A percentile compares a stretch with the other conserved stretches of the same genome.
Conservation (phyloP, 2,888 invertebrate species). For the Acrobasis repandana region DNA sequence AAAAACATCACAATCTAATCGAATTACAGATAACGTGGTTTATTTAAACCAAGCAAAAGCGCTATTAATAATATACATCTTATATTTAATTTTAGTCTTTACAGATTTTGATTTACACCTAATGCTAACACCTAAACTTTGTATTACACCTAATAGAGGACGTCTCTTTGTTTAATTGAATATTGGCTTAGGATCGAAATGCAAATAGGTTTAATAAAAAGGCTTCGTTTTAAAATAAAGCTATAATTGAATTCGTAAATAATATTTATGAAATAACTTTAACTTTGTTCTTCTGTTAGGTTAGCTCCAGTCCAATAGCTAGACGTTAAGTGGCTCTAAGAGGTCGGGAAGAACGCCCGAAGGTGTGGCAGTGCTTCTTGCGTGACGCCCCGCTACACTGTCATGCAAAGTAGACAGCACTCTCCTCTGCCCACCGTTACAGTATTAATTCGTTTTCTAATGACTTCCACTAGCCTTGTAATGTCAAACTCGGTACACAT, state of each 20-base stretch:
- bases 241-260: neutral
- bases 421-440: slow-evolving; percentile 16
- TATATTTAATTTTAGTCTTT: too few species aligned
- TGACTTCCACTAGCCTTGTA: slow-evolving; percentile 15
- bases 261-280: neutral
- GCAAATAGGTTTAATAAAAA: neutral
- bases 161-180: neutral
- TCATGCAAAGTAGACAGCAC: slow-evolving; percentile 12
- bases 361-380: slow-evolving; percentile 4
- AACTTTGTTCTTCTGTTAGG: neutral
- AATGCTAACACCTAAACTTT: too few species aligned
- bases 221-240: neutral
- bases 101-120: too few species aligned
- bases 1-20: too few species aligned
- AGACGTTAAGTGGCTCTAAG: neutral
- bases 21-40: too few species aligned
- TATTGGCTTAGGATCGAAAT: neutral
- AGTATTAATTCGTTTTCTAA: slow-evolving; percentile 17
- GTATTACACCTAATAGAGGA: neutral
- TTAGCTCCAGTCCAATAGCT: neutral
- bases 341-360: neutral
- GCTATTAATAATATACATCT: too few species aligned
- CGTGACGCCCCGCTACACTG: slow-evolving; percentile 10
- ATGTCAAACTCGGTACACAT: too few species aligned
- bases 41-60: too few species aligned